Conservation (phyloP, 2,797 vertebrate species). For the Periophthalmus magnuspinnatus region DNA sequence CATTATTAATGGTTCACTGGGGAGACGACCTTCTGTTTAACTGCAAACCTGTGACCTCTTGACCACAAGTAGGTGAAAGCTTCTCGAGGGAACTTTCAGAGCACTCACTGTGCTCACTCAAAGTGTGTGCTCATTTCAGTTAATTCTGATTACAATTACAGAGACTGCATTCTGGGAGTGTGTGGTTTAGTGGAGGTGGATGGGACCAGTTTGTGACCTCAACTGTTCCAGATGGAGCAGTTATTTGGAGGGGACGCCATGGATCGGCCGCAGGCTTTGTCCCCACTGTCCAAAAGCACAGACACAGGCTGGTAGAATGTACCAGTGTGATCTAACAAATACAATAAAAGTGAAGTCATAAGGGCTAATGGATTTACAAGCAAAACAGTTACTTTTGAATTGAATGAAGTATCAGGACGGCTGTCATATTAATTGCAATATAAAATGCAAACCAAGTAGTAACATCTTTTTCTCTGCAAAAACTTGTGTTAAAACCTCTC, state of each 20-base stretch:
- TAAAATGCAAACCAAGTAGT: too few species aligned
- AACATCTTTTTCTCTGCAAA: too few species aligned
- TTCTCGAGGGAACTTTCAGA: constrained; percentile 13
- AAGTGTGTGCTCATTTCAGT: constrained; percentile 10
- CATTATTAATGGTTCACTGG: constrained; percentile 6
- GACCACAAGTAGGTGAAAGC: constrained; percentile 20
- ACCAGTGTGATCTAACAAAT: constrained; percentile 27
- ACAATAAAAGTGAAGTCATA: constrained; percentile 11
- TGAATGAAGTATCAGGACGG: background rate
- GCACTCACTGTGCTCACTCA: constrained; percentile 5
- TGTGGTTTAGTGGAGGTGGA: constrained; percentile 58
- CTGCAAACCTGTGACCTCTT: background rate
- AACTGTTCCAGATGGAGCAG: constrained; percentile 66
- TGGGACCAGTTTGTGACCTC: constrained; percentile 52
- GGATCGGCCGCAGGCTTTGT: constrained; percentile 58
- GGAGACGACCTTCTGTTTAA: constrained; percentile 8
- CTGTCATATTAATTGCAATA: background rate
- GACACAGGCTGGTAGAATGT: constrained; percentile 53
- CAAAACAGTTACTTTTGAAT: background rate
- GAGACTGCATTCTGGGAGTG: constrained; percentile 18
- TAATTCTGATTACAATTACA: constrained; percentile 18
- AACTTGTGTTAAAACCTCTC: too few species aligned
- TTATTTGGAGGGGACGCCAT: constrained; percentile 49
- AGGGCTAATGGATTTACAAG: background rate
- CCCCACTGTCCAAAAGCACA: constrained; percentile 26